Evolutionary conservation across 1,140 invertebrate species (phyloP).

Genomic region (Monomorium pharaonis): DNA sequence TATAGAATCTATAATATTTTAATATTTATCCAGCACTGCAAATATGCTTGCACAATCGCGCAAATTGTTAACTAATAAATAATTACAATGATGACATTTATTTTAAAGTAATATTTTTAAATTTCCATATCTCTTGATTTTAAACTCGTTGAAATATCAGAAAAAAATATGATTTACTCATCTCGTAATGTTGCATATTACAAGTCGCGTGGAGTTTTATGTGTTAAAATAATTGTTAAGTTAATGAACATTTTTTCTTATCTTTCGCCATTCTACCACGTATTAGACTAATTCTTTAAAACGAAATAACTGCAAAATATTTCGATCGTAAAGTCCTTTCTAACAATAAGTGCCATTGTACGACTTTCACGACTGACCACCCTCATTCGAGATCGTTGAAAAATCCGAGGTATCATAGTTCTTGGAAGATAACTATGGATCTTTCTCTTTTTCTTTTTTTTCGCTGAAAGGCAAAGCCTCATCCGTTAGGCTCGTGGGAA

Average conservation of each 20-base stretch:
- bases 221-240: neutral
- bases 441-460: slow-evolving; percentile 24
- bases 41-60: neutral
- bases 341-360: too few relatives aligned
- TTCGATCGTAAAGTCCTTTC: neutral
- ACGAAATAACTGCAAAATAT: neutral
- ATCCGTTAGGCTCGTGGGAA: slow-evolving; percentile 71
- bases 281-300: neutral
- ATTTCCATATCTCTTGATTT: neutral
- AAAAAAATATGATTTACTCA: neutral
- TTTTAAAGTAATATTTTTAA: neutral
- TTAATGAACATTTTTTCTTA: neutral
- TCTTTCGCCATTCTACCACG: neutral
- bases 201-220: neutral
- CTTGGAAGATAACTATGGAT: slow-evolving; percentile 51
- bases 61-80: neutral
- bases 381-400: neutral
- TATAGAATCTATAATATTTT: too few relatives aligned
- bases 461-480: slow-evolving; percentile 53
- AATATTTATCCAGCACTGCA: neutral
- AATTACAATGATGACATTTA: neutral
- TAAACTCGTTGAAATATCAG: neutral
- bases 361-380: neutral
- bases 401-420: slow-evolving; percentile 43
- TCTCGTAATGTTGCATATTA: neutral